phyloP scores from a whole-genome alignment of 2,797 vertebrate species.

The Onychomys leucogaster region DNA sequence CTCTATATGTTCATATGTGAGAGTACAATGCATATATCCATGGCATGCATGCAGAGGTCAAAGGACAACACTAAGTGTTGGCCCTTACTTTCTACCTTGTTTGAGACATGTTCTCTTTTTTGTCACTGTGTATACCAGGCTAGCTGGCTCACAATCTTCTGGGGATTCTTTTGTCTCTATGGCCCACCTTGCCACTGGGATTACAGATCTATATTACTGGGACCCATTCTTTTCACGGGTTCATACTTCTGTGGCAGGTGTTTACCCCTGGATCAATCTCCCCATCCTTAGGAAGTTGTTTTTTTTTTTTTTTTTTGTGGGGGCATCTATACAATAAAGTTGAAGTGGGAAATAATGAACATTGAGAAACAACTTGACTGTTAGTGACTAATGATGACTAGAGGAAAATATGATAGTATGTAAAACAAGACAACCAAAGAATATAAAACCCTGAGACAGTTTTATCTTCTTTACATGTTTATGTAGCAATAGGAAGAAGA shows the following conservation, averaged over 20 bases:
- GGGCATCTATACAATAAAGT: conserved; percentile 26
- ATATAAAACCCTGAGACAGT: background rate
- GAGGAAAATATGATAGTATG: background rate
- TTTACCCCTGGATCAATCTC: background rate
- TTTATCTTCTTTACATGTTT: background rate
- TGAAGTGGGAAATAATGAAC: background rate
- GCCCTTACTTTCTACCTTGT: background rate
- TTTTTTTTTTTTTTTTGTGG: background rate
- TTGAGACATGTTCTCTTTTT: background rate
- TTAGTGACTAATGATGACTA: background rate
- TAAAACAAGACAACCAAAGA: background rate
- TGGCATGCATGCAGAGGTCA: background rate
- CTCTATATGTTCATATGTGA: background rate
- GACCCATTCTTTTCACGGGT: background rate
- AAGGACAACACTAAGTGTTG: background rate
- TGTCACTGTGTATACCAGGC: background rate
- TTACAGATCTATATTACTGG: background rate
- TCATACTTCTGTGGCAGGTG: background rate
- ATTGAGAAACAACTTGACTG: background rate
- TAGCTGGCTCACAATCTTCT: background rate
- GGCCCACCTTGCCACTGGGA: background rate
- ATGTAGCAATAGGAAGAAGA: background rate
- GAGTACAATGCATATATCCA: background rate
- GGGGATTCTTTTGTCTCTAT: background rate
- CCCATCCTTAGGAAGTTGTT: background rate